phyloP scores from a whole-genome alignment of 2,113 vertebrate genomes.

The Nesogale talazaci region DNA sequence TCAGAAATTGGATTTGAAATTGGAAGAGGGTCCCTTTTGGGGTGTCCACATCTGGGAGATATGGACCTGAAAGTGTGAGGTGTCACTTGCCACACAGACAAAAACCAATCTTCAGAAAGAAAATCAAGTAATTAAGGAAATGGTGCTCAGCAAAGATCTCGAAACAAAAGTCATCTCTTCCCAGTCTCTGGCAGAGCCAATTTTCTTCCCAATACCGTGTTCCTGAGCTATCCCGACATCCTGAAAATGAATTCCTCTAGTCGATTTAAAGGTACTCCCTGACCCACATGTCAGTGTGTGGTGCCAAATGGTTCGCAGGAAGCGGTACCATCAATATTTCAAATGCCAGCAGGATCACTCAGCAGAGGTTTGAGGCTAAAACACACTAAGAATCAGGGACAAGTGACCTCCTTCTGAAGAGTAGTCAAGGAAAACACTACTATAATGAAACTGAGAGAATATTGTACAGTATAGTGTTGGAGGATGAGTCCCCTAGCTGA shows the following conservation, averaged over 20 bases:
- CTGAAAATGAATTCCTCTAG: neutral
- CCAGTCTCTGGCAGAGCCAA: neutral
- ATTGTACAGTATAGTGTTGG: neutral
- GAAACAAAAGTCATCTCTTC: neutral
- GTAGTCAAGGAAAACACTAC: neutral
- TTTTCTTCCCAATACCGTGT: neutral
- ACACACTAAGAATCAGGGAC: neutral
- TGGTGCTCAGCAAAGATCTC: neutral
- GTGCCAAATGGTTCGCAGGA: neutral
- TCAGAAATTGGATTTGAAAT: conserved; percentile 43
- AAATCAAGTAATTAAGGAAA: neutral
- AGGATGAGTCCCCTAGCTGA: neutral
- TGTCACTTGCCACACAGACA: neutral
- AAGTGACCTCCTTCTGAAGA: neutral
- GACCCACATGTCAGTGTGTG: neutral
- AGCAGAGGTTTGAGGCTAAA: neutral
- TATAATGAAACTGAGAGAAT: neutral
- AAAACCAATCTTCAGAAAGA: neutral
- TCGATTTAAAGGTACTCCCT: neutral
- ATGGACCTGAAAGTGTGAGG: neutral
- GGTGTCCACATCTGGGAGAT: neutral
- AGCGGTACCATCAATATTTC: neutral
- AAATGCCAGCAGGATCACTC: neutral
- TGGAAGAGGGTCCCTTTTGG: neutral
- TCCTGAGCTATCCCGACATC: neutral